Conservation (phyloP, 2,113 vertebrate genomes). For the Potamarius usumacintae region DNA sequence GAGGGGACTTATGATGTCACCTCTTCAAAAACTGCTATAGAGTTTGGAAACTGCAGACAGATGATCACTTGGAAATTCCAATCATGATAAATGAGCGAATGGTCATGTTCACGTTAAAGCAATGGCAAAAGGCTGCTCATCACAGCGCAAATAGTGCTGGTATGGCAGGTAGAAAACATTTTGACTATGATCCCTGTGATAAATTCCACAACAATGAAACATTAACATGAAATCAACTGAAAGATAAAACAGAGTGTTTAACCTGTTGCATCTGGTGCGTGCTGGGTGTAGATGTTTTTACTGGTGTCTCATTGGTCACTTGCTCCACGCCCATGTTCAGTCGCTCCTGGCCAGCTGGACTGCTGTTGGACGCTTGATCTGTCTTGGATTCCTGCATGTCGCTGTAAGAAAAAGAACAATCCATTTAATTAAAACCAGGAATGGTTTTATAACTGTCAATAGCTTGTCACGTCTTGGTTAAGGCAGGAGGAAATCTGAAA, state of each 20-base stretch:
- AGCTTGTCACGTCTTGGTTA: not conserved
- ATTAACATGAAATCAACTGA: not conserved
- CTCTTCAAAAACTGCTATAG: not conserved
- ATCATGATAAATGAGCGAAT: not conserved
- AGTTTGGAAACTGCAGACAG: not conserved
- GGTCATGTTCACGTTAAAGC: not conserved
- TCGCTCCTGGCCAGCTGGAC: slow-evolving; percentile 64
- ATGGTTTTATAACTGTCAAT: not conserved
- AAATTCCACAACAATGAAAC: not conserved
- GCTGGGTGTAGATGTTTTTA: slow-evolving; percentile 13
- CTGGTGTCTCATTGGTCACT: slow-evolving; percentile 34
- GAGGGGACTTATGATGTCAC: slow-evolving; percentile 15
- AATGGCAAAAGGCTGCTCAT: not conserved
- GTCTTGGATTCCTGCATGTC: slow-evolving; percentile 79
- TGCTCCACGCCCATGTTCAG: slow-evolving; percentile 61
- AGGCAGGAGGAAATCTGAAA: not conserved
- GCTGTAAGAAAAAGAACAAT: slow-evolving; percentile 59
- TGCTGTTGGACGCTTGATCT: slow-evolving; percentile 69
- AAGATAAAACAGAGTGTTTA: not conserved
- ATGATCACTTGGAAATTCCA: not conserved
- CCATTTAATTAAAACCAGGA: not conserved
- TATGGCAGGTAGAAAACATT: not conserved
- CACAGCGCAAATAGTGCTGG: not conserved
- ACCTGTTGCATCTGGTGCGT: slow-evolving; percentile 41
- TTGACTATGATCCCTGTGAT: not conserved